Base-by-base conservation (phyloP, 2,888 invertebrate species). In the Nasonovia ribisnigri region DNA sequence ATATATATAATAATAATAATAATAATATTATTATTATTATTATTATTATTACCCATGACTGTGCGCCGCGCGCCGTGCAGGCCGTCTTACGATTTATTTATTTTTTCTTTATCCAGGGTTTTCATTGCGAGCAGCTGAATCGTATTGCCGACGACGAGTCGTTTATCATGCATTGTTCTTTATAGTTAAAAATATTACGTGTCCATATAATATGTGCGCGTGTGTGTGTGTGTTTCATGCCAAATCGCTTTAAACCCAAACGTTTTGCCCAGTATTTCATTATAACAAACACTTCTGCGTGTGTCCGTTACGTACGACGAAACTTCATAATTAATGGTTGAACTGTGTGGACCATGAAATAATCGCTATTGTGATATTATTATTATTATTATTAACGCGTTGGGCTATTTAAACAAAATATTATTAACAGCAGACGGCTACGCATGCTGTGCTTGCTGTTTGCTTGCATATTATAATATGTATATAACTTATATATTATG, bases 331-430 rank as follows among this genome's bases (percentile, higher is more conserved):
- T 84, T 91, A 91, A 54, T 84, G 43, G 29, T 54, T 26, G 84
- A 91, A 91, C 54, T 51, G 91, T 11, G 84, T 11, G 84, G 84
- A 91, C 54, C 54, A 43, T 91, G 43, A 91, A 91, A 86, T 86
- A 86, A 86, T 86, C 86, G 46, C 86, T 29, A 43, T 46, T 86
- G 46, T 43, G 43, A 90, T 60, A 54, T 84, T 90, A 77, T 90
- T 51, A 90, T 90, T 20, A 51, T 77, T 26, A 84, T 91, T 42
- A 42, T 84, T 91, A 84, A 84, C 84, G 42, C 84, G 77, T 42
- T 16, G 77, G 48, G 36, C 29, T 86, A 86, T 86, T 86, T 43
- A 86, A 86, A 86, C 86, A 29, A 86, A 86, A 86, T 86, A 86
- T 86, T 90, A 90, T 89, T 89, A 43, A 67, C 67, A 90, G 24